Conservation (phyloP, 2,797 vertebrate species). For the Erithacus rubecula region DNA sequence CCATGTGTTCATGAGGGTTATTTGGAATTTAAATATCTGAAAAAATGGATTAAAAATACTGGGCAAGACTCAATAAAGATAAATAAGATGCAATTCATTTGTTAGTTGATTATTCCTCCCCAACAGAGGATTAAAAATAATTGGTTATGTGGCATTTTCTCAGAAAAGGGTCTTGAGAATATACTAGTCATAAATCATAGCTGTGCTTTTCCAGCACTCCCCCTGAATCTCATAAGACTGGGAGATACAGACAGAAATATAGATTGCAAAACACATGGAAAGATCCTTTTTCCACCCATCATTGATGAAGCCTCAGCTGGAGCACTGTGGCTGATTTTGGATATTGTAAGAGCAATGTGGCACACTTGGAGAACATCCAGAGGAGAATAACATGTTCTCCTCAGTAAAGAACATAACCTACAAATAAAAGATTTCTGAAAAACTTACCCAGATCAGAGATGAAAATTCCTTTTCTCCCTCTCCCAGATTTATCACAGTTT, state of each 20-base stretch:
- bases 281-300: conserved; percentile 11
- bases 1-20: neutral
- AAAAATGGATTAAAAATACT: neutral
- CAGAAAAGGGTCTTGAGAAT: neutral
- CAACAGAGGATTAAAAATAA: neutral
- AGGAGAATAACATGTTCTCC: conserved; percentile 2
- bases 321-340: conserved; percentile 2
- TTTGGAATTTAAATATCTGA: neutral
- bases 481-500: neutral
- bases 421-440: neutral
- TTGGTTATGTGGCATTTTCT: neutral
- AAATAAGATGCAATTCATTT: neutral
- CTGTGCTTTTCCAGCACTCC: neutral
- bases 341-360: conserved; percentile 44
- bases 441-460: neutral
- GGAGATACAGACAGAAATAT: conserved; percentile 23
- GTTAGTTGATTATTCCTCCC: neutral
- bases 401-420: conserved; percentile 8
- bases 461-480: neutral
- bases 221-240: conserved; percentile 12
- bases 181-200: neutral
- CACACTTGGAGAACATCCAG: conserved; percentile 53
- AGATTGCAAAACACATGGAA: conserved; percentile 17
- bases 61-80: neutral
- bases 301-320: conserved; percentile 57